Evolutionary conservation across 37 sponge, comb jelly and placozoan species (phyloP).

Genomic region (Aplysina aerophoba): DNA sequence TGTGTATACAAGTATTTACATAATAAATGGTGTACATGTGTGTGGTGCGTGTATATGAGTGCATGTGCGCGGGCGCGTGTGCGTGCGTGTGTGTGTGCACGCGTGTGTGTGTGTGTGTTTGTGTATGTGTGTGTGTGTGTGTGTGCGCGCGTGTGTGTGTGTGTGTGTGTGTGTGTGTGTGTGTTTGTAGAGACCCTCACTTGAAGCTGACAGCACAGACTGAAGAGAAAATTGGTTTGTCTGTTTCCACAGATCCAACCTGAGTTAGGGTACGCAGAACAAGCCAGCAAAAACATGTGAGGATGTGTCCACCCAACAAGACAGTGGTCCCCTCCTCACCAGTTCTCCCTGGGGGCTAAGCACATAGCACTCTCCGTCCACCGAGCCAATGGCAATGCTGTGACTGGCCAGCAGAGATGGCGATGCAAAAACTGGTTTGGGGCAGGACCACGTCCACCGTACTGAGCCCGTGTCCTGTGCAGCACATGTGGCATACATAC

Average conservation of each 20-base stretch:
- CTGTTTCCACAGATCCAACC: conserved; percentile 31
- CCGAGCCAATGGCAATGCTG: conserved; percentile 41
- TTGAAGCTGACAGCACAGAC: conserved; percentile 6
- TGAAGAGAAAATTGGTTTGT: conserved; percentile 55
- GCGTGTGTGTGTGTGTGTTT: too few species aligned
- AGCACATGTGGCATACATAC: too few species aligned
- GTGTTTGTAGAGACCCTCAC: too few species aligned
- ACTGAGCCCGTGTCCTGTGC: conserved; percentile 50
- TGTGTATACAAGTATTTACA: too few species aligned
- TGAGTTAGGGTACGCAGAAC: not conserved
- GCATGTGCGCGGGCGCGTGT: too few species aligned
- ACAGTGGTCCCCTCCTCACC: conserved; percentile 29
- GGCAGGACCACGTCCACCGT: conserved; percentile 51
- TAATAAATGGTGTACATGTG: too few species aligned
- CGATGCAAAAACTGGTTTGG: conserved; percentile 75
- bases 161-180: too few species aligned
- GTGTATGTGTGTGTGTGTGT: too few species aligned
- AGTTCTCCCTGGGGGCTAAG: conserved; percentile 29
- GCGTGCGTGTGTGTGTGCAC: too few species aligned
- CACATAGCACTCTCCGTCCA: conserved; percentile 39
- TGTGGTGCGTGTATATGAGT: too few species aligned
- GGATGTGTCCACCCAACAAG: not conserved
- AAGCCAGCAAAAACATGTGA: too few species aligned
- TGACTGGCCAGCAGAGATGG: conserved; percentile 46
- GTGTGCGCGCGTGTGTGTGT: too few species aligned